Conservation (phyloP, 2,888 invertebrate genomes). For the Clivina fossor region DNA sequence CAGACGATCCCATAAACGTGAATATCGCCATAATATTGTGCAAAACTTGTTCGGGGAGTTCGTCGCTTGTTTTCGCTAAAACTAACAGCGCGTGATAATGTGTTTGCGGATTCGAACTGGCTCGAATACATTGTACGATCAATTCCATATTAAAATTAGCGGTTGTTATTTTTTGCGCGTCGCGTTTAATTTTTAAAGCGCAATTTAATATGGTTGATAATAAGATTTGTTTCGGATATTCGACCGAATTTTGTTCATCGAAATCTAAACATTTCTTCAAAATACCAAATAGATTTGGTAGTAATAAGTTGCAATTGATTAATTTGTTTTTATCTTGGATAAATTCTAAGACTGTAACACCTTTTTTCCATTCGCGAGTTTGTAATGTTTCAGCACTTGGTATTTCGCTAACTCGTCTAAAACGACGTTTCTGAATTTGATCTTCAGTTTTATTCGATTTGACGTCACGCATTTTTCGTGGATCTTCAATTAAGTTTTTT, state of each 20-base stretch:
- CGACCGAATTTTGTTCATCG: constrained; percentile 79
- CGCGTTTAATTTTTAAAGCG: constrained; percentile 61
- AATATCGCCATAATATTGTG: constrained; percentile 96
- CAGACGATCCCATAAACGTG: constrained; percentile 94
- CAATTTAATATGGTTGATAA: constrained; percentile 75
- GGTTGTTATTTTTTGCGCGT: constrained; percentile 57
- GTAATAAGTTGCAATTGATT: constrained; percentile 63
- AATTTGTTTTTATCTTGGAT: constrained; percentile 85
- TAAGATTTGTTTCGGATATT: constrained; percentile 86
- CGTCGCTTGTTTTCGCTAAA: constrained; percentile 74
- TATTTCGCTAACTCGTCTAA: constrained; percentile 53
- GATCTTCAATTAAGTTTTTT: constrained; percentile 68
- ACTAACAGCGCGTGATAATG: constrained; percentile 90
- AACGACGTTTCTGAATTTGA: constrained; percentile 53
- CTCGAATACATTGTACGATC: constrained; percentile 85
- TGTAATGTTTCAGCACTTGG: constrained; percentile 65
- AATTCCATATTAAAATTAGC: constrained; percentile 68
- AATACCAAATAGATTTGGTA: constrained; percentile 77
- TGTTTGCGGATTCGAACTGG: constrained; percentile 91
- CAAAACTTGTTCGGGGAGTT: constrained; percentile 81
- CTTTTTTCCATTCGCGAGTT: constrained; percentile 73
- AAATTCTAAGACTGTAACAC: constrained; percentile 78
- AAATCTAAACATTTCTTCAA: constrained; percentile 76
- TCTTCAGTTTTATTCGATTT: constrained; percentile 52
- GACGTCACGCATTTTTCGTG: constrained; percentile 60